Base-by-base conservation (phyloP, 1,140 invertebrate species). In the Drosophila willistoni region DNA sequence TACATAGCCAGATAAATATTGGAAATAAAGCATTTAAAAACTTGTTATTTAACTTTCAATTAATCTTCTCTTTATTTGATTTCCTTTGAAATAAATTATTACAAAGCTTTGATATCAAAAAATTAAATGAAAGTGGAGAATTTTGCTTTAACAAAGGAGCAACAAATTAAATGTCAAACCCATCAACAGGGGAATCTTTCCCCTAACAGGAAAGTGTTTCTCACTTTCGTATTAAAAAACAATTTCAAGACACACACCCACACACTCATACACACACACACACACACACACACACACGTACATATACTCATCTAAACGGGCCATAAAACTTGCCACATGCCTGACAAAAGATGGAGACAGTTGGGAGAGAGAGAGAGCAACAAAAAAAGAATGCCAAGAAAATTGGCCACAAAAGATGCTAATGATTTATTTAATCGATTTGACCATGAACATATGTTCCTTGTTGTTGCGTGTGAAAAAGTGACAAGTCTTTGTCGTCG, bases 381-480 rank as follows among this genome's bases (percentile, higher is more conserved):
- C 68, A 74, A 42, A 39, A 71, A 74, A 72, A 34, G 41, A 51
- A 34, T 42, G 64, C 64, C 83, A 85, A 84, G 79, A 80, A 83
- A 91, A 91, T 90, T 85, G 90, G 80, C 78, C 77, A 90, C 90
- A 91, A 91, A 91, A 91, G 90, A 91, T 91, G 90, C 90, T 91
- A 91, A 91, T 91, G 90, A 91, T 91, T 91, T 91, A 91, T 91
- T 90, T 91, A 91, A 91, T 91, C 90, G 90, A 91, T 91, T 91
- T 91, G 90, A 91, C 85, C 90, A 91, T 87, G 81, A 86, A 86
- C 86, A 90, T 86, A 90, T 90, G 86, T 87, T 69, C 68, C 66
- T 65, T 71, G 66, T 39, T n/a, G 55, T 47, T 22, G 25, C 81
- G 81, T 86, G 81, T 86, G 81, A 90, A 90, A 90, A 90, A 90